Percentiles rank a stretch among this genome's conserved stretches.
phyloP scores from a whole-genome alignment of 2,888 invertebrate species.

The Tinea trinotella region DNA sequence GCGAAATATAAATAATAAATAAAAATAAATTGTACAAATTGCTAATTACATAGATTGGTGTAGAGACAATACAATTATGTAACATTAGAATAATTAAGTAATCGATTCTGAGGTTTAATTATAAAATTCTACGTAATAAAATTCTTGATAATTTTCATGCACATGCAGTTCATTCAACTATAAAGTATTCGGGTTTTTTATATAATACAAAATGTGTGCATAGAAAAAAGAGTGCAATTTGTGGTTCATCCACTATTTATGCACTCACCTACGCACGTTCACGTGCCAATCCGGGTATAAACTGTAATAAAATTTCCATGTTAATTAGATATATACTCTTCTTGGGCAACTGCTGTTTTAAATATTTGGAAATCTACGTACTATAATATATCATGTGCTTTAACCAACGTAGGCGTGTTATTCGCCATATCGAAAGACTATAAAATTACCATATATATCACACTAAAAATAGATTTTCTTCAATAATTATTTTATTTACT shows the following conservation, averaged over 20 bases:
- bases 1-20: no score
- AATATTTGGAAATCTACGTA: no score
- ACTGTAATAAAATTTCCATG: neutral
- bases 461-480: no score
- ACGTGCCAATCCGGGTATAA: conserved; percentile 14
- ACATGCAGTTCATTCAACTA: neutral
- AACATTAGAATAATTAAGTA: neutral
- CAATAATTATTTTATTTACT: no score
- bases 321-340: no score
- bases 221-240: conserved; percentile 12
- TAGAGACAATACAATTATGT: neutral
- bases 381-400: no score
- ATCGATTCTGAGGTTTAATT: neutral
- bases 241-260: neutral
- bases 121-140: neutral
- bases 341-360: no score
- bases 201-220: neutral
- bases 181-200: neutral
- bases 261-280: conserved; percentile 15
- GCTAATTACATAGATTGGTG: neutral
- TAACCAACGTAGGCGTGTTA: no score
- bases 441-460: no score
- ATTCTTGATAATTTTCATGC: conserved; percentile 6
- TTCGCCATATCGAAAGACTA: no score
- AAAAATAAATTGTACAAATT: no score